These are phyloP conservation scores for Ondatra zibethicus DNA, from an alignment of 2,113 vertebrate genomes.

Conservation along the genomic window DNA sequence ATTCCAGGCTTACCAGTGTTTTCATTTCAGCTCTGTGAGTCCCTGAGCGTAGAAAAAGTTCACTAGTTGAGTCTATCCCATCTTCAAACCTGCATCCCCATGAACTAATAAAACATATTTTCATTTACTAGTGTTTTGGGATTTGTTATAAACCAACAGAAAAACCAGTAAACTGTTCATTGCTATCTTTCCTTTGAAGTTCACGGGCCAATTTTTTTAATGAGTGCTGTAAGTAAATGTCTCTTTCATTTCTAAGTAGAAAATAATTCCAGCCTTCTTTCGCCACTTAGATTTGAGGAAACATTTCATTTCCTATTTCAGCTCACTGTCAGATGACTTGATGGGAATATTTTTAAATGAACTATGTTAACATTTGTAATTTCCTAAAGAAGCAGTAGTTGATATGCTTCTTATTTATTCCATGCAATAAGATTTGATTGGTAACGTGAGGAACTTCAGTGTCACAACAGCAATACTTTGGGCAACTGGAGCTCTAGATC, in stretches of 20 bases:
- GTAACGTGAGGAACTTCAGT: conserved; percentile 4
- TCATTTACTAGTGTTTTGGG: neutral
- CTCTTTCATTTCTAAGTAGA: conserved; percentile 33
- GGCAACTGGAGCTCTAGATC: conserved; percentile 14
- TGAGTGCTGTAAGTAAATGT: neutral
- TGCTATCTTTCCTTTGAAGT: neutral
- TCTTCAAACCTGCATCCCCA: conserved; percentile 7
- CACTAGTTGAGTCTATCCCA: neutral
- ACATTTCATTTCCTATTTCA: conserved; percentile 16
- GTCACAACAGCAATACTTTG: neutral
- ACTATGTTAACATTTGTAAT: neutral
- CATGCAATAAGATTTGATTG: conserved; percentile 13
- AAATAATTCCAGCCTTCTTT: neutral
- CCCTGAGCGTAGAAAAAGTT: neutral
- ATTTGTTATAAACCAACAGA: neutral
- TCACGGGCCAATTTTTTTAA: conserved; percentile 28
- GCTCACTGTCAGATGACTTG: neutral
- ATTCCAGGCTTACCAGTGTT: neutral
- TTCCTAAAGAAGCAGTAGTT: conserved; percentile 24
- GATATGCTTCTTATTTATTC: conserved; percentile 28
- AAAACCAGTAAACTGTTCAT: neutral
- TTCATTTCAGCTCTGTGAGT: neutral
- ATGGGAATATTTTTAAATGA: conserved; percentile 34
- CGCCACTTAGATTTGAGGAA: neutral
- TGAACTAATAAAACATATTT: conserved; percentile 4